Evolutionary conservation across 2,888 invertebrate genomes (phyloP).

Genomic region (Meliscaeva auricollis): DNA sequence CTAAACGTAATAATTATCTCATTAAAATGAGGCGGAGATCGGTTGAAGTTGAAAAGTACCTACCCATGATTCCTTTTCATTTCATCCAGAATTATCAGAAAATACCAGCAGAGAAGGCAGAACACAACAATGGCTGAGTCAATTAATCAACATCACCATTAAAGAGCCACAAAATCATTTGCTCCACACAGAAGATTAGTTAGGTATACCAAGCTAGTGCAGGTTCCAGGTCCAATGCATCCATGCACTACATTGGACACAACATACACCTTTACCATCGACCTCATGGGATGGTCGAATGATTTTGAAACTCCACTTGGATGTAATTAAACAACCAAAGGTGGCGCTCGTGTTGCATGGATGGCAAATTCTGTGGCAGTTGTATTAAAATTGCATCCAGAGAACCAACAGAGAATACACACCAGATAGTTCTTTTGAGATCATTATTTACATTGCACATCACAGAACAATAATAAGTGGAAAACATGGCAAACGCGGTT

Average conservation of each 20-base stretch:
- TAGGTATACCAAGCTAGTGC: background rate
- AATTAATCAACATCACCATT: slow-evolving; percentile 72
- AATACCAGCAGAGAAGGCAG: too few relatives aligned
- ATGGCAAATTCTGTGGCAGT: slow-evolving; percentile 18
- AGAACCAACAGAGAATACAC: slow-evolving; percentile 2
- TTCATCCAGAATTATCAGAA: slow-evolving; percentile 15
- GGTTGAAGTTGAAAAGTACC: background rate
- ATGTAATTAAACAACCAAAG: slow-evolving; percentile 65
- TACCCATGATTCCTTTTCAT: slow-evolving; percentile 29
- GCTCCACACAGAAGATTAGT: slow-evolving; percentile 21
- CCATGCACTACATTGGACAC: slow-evolving; percentile 1
- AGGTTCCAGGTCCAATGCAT: slow-evolving; percentile 8
- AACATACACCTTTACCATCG: background rate
- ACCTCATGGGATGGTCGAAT: slow-evolving; percentile 40
- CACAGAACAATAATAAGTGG: slow-evolving; percentile 7
- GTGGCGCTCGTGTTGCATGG: slow-evolving; percentile 61
- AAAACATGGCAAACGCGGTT: slow-evolving; percentile 49
- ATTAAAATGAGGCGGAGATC: slow-evolving; percentile 58
- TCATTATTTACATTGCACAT: slow-evolving; percentile 58
- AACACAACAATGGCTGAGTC: slow-evolving; percentile 36
- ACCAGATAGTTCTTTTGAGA: slow-evolving; percentile 43
- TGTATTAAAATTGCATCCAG: background rate
- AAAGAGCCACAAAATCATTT: slow-evolving; percentile 64
- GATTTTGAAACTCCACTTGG: slow-evolving; percentile 53
- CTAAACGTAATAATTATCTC: slow-evolving; percentile 57